Conservation (phyloP, 2,797 vertebrate genomes). For the Prunella strophiata region DNA sequence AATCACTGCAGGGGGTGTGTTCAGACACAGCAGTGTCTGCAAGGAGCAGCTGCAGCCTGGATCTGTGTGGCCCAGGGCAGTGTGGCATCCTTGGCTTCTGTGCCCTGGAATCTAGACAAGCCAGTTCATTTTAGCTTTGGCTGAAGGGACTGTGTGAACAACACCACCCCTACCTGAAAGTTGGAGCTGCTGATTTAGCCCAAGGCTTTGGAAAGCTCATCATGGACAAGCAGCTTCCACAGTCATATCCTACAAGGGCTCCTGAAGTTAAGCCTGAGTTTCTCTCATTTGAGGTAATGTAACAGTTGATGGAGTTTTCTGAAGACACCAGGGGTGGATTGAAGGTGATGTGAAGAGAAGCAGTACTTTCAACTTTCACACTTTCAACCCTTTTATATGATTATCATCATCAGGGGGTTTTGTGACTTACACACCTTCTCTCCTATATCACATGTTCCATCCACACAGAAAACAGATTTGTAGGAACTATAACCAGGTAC, state of each 20-base stretch:
- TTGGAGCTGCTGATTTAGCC: background rate
- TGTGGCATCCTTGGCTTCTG: background rate
- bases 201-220: background rate
- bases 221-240: background rate
- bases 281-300: background rate
- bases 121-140: background rate
- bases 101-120: background rate
- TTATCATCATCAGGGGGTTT: fast-evolving
- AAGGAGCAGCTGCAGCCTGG: background rate
- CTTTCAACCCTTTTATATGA: background rate
- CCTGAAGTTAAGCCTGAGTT: background rate
- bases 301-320: background rate
- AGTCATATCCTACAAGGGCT: fast-evolving
- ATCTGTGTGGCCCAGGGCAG: background rate
- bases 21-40: background rate
- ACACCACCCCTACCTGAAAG: background rate
- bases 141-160: background rate
- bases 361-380: fast-evolving
- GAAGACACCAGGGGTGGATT: background rate
- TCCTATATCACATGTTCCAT: background rate
- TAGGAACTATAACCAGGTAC: background rate
- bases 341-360: background rate
- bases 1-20: background rate
- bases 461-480: background rate
- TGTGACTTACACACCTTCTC: background rate